Conservation (phyloP, 2,888 invertebrate genomes). For the Heliconius ismenius region DNA sequence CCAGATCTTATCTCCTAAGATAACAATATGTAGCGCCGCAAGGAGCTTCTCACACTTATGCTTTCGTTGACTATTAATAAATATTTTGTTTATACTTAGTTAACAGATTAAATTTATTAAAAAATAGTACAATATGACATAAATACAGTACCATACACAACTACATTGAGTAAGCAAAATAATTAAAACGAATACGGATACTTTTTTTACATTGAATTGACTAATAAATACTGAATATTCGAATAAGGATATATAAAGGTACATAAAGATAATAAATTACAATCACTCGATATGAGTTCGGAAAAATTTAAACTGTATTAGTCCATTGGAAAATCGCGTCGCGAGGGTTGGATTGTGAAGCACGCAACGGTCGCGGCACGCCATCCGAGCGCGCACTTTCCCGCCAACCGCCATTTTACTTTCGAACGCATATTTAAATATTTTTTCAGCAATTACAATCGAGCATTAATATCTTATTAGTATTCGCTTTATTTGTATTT, state of each 20-base stretch:
- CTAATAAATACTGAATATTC: neutral
- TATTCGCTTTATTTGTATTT: constrained; percentile 34
- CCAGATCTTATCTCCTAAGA: constrained; percentile 52
- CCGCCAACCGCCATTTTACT: constrained; percentile 73
- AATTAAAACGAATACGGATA: neutral
- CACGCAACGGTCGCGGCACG: constrained; percentile 66
- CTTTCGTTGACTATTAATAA: constrained; percentile 17
- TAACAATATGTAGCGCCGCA: constrained; percentile 29
- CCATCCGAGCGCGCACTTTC: constrained; percentile 67
- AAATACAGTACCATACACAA: neutral
- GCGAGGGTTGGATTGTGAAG: constrained; percentile 56
- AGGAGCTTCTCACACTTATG: constrained; percentile 29
- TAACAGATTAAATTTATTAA: neutral
- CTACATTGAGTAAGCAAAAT: neutral
- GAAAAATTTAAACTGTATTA: constrained; percentile 57
- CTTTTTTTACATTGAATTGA: too few species aligned
- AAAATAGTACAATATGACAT: neutral
- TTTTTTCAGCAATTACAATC: constrained; percentile 52
- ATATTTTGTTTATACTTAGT: neutral
- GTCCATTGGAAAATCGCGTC: constrained; percentile 69
- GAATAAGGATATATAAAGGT: neutral
- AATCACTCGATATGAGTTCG: constrained; percentile 34
- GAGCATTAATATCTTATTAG: constrained; percentile 37
- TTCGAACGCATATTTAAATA: constrained; percentile 75
- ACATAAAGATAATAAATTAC: neutral